Evolutionary conservation across 2,797 vertebrate genomes (phyloP).

Genomic region (Alfaro cultratus): DNA sequence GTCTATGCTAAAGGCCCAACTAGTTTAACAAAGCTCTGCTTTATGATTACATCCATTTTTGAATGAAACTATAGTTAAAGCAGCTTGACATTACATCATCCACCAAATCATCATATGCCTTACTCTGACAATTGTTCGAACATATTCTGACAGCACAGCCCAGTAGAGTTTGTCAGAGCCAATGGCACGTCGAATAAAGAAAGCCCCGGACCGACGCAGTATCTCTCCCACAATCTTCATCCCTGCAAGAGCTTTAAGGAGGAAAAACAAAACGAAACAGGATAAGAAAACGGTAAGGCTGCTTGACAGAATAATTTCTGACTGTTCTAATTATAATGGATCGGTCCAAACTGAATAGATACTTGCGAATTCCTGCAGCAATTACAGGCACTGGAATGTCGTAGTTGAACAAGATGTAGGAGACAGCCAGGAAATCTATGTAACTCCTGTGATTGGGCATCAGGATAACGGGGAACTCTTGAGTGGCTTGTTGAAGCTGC

Average conservation of each 20-base stretch:
- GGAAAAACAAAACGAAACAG: background rate
- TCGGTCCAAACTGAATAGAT: constrained; percentile 64
- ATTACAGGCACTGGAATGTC: constrained; percentile 94
- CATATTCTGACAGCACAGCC: constrained; percentile 95
- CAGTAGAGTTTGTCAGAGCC: constrained; percentile 94
- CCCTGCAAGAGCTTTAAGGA: constrained; percentile 87
- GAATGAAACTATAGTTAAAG: background rate
- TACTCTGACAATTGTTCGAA: constrained; percentile 91
- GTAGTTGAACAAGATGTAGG: constrained; percentile 91
- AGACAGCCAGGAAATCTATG: constrained; percentile 92
- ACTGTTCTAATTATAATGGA: background rate
- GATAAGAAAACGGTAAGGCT: background rate
- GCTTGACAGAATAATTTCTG: background rate
- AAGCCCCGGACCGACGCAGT: constrained; percentile 92
- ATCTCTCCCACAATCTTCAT: constrained; percentile 94
- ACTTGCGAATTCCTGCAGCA: constrained; percentile 94
- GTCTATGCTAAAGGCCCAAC: background rate
- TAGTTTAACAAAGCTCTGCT: background rate
- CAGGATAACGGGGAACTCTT: constrained; percentile 91
- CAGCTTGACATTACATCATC: background rate
- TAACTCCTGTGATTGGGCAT: constrained; percentile 98
- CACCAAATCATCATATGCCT: background rate
- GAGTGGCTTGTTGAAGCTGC: constrained; percentile 89
- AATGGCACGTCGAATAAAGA: constrained; percentile 94
- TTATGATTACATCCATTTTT: background rate